Evolutionary conservation across 2,888 invertebrate species (phyloP).

Genomic region (Pyrocoelia pectoralis): DNA sequence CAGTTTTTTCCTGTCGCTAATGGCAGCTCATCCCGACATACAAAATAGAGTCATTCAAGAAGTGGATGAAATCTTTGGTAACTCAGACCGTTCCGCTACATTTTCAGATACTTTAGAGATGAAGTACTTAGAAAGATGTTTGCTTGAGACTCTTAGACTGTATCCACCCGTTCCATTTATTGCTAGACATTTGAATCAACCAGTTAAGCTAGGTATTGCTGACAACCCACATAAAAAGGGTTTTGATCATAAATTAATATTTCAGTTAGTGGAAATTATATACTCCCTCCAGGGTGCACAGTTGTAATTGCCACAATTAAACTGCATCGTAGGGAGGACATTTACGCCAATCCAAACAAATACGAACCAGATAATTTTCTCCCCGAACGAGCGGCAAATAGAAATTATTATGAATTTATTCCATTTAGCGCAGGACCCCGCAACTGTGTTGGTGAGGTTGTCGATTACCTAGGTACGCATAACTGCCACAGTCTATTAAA

Average conservation of each 20-base stretch:
- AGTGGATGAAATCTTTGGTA: slow-evolving; percentile 78
- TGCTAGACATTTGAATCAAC: slow-evolving; percentile 74
- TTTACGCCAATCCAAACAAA: slow-evolving; percentile 73
- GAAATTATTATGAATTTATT: slow-evolving; percentile 81
- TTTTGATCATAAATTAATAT: too few relatives aligned
- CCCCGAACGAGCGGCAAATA: slow-evolving; percentile 75
- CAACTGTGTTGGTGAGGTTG: slow-evolving; percentile 80
- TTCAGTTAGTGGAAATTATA: slow-evolving; percentile 69
- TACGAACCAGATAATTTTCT: slow-evolving; percentile 84
- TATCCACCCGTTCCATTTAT: slow-evolving; percentile 84
- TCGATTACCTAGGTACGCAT: too few relatives aligned
- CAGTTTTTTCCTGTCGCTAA: slow-evolving; percentile 83
- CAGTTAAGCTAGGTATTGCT: slow-evolving; percentile 74
- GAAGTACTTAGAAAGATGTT: slow-evolving; percentile 82
- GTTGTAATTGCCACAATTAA: slow-evolving; percentile 72
- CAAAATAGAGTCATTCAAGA: slow-evolving; percentile 80
- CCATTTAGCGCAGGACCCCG: slow-evolving; percentile 84
- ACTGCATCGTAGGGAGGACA: slow-evolving; percentile 71
- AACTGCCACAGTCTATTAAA: too few relatives aligned
- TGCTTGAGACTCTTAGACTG: slow-evolving; percentile 78
- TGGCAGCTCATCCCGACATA: slow-evolving; percentile 82
- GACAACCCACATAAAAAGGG: too few relatives aligned
- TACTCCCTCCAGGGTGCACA: slow-evolving; percentile 74
- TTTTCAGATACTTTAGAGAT: slow-evolving; percentile 81
- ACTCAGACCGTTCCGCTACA: slow-evolving; percentile 77